Conservation (phyloP, 2,888 invertebrate species). For the Allacma fusca region DNA sequence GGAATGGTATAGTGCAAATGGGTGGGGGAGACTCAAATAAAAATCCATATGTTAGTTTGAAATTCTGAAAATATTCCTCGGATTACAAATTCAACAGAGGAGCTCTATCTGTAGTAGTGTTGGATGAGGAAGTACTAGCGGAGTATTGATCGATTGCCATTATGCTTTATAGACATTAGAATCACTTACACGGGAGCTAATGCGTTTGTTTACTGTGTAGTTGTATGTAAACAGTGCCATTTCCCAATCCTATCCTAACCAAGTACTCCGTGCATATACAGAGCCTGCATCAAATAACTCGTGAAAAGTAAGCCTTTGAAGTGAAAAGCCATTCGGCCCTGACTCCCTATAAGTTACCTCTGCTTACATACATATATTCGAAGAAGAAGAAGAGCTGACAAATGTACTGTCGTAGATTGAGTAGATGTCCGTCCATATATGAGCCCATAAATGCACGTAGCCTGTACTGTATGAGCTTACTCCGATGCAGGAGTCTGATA, state of each 20-base stretch:
- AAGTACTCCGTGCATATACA: background rate
- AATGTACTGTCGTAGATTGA: background rate
- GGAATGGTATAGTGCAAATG: background rate
- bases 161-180: constrained; percentile 20
- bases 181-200: constrained; percentile 26
- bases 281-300: background rate
- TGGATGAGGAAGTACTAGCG: background rate
- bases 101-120: background rate
- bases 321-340: background rate
- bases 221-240: constrained; percentile 12
- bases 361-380: no score
- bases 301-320: constrained; percentile 13
- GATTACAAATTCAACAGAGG: constrained; percentile 44
- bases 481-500: no score
- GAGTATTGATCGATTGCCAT: constrained; percentile 26
- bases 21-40: background rate
- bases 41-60: background rate
- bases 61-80: constrained; percentile 4
- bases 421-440: no score
- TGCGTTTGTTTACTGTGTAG: constrained; percentile 28
- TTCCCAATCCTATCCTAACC: background rate
- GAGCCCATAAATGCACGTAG: no score
- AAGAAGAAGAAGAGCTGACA: constrained; percentile 16
- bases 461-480: no score
- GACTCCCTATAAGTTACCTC: background rate